These are phyloP conservation scores for Oenanthe melanoleuca DNA, from an alignment of 2,113 vertebrate genomes.

Conservation along the genomic window DNA sequence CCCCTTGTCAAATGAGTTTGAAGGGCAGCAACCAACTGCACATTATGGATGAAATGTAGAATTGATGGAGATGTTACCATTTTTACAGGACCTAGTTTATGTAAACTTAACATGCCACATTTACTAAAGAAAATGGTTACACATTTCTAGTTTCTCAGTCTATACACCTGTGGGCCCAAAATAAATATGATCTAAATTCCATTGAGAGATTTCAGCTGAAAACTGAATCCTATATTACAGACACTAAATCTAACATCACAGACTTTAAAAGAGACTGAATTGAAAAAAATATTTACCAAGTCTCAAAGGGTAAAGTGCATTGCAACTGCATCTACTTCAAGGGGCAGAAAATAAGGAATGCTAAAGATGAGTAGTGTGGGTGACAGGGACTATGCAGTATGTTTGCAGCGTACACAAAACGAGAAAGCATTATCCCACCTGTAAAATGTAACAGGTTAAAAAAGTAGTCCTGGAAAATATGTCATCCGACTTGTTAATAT, in stretches of 20 bases:
- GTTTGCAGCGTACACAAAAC: slow-evolving; percentile 37
- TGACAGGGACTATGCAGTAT: slow-evolving; percentile 9
- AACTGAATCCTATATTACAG: slow-evolving; percentile 59
- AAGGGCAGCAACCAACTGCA: neutral
- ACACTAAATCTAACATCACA: slow-evolving; percentile 56
- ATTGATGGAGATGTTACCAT: slow-evolving; percentile 41
- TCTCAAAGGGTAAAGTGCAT: slow-evolving; percentile 81
- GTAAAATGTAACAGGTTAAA: neutral
- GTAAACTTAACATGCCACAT: slow-evolving; percentile 54
- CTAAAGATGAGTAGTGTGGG: neutral
- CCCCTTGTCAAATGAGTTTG: neutral
- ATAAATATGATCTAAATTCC: slow-evolving; percentile 67
- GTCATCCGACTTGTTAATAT: neutral
- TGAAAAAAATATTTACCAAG: slow-evolving; percentile 73
- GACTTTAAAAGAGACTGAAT: slow-evolving; percentile 66
- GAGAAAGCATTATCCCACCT: neutral
- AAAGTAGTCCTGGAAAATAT: neutral
- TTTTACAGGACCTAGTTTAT: slow-evolving; percentile 65
- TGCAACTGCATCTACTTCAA: slow-evolving; percentile 69
- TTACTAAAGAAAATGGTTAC: slow-evolving; percentile 28
- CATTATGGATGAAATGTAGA: slow-evolving; percentile 7
- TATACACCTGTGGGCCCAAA: slow-evolving; percentile 40
- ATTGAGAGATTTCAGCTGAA: slow-evolving; percentile 64
- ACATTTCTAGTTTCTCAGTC: slow-evolving; percentile 39
- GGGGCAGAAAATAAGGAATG: slow-evolving; percentile 54